Conservation (phyloP, 2,113 vertebrate genomes). For the Indicator maculatus region DNA sequence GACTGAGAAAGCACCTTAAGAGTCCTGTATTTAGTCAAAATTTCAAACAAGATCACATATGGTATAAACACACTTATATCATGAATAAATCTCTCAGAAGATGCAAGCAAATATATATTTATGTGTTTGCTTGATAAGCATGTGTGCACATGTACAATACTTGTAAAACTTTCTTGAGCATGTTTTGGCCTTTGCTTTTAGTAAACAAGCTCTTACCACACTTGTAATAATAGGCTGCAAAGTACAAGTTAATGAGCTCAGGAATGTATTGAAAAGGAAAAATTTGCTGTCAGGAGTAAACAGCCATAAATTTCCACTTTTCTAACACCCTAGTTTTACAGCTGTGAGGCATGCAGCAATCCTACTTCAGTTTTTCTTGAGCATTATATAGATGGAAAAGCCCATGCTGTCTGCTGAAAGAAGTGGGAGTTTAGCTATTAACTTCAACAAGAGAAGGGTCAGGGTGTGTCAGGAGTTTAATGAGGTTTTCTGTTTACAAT, state of each 20-base stretch:
- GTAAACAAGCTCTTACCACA: not conserved
- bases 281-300: not conserved
- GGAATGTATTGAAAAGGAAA: not conserved
- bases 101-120: not conserved
- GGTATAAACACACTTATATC: not conserved
- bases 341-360: not conserved
- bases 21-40: not conserved
- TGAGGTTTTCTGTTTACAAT: not conserved
- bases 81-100: not conserved
- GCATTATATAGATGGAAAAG: not conserved
- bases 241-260: not conserved
- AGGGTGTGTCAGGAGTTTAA: not conserved
- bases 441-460: not conserved
- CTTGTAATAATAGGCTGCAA: not conserved
- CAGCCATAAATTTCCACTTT: not conserved
- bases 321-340: not conserved
- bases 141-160: not conserved
- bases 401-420: not conserved
- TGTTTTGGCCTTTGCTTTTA: not conserved
- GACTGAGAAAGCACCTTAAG: not conserved
- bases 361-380: not conserved
- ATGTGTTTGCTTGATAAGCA: not conserved
- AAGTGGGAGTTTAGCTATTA: not conserved
- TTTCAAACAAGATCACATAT: not conserved
- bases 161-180: not conserved